Conservation (phyloP, 2,797 vertebrate genomes). For the Rhadinocentrus ornatus region DNA sequence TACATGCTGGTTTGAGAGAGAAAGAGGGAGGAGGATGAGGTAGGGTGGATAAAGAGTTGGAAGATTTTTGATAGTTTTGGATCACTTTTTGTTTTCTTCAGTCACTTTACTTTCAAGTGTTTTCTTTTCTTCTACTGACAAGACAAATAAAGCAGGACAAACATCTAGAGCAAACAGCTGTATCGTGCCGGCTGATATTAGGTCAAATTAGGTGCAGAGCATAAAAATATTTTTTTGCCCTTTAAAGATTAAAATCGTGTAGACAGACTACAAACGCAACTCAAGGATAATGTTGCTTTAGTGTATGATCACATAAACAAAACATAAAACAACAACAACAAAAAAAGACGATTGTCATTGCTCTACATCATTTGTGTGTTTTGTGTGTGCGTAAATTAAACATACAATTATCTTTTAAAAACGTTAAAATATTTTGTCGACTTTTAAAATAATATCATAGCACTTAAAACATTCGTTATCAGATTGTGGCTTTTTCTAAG, state of each 20-base stretch:
- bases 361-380: neutral
- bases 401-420: neutral
- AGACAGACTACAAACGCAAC: neutral
- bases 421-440: neutral
- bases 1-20: neutral
- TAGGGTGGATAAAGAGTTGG: conserved; percentile 4
- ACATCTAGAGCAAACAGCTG: conserved; percentile 44
- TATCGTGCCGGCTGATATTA: neutral
- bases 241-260: neutral
- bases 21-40: neutral
- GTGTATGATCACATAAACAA: neutral
- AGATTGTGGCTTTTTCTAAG: neutral
- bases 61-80: conserved; percentile 40
- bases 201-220: neutral
- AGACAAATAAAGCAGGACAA: neutral
- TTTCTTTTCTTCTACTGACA: neutral
- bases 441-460: neutral
- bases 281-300: neutral
- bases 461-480: neutral
- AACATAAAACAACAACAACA: too few species aligned
- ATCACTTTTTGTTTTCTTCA: conserved; percentile 35
- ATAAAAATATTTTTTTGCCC: neutral
- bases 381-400: neutral
- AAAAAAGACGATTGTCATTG: neutral
- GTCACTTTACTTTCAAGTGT: neutral